Conservation (phyloP, 2,113 vertebrate genomes). For the Strix uralensis region DNA sequence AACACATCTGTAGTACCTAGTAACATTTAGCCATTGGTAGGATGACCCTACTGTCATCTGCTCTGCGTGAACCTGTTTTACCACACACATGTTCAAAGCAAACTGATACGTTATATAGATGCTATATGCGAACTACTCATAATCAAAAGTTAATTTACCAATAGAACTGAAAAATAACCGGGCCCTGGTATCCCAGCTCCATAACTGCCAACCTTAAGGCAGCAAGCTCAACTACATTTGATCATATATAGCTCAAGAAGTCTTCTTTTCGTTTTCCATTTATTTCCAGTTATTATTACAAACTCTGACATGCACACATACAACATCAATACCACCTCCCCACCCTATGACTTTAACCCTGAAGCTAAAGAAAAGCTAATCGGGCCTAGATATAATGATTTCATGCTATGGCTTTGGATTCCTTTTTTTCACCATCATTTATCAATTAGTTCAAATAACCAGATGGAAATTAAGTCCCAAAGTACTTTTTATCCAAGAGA, state of each 20-base stretch:
- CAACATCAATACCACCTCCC: rapidly evolving
- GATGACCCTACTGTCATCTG: neutral
- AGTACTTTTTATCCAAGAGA: neutral
- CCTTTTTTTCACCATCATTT: neutral
- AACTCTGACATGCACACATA: neutral
- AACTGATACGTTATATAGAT: neutral
- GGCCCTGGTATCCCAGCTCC: neutral
- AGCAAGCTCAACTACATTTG: neutral
- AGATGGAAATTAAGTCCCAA: neutral
- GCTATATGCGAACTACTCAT: neutral
- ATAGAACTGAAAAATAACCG: neutral
- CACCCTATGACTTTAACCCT: neutral
- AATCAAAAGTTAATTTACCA: neutral
- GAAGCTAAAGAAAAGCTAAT: neutral
- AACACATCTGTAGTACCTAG: neutral
- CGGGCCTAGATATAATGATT: neutral
- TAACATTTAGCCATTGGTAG: neutral
- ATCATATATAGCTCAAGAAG: neutral
- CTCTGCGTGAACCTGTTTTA: neutral
- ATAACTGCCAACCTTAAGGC: neutral
- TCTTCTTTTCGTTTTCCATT: neutral
- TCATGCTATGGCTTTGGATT: neutral
- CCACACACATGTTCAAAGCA: neutral
- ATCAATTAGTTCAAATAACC: neutral
- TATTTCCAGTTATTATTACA: neutral